These are phyloP conservation scores for Umimayanthus kanabou DNA, from an alignment of 92 coral and sea anemone species.

Conservation along the genomic window DNA sequence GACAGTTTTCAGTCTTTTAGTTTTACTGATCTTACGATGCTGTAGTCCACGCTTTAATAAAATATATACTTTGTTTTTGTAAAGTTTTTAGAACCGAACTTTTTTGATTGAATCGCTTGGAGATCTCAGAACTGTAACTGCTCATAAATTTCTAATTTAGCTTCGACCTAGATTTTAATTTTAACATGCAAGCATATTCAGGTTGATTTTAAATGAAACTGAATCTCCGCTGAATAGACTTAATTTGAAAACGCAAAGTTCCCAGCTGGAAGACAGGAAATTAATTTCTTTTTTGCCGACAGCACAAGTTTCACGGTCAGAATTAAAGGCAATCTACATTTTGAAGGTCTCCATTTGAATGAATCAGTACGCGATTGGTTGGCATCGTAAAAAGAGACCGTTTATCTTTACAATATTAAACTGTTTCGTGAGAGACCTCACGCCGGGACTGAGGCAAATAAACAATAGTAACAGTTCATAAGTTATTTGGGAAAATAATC, in stretches of 20 bases:
- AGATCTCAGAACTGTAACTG: not conserved
- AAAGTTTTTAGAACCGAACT: not conserved
- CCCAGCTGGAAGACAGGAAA: constrained; percentile 12
- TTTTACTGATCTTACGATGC: not conserved
- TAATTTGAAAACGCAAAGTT: not conserved
- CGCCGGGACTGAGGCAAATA: not conserved
- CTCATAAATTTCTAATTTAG: not conserved
- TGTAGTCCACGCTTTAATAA: not conserved
- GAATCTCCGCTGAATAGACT: not conserved
- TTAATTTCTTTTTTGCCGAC: not conserved
- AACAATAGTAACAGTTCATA: too few relatives aligned
- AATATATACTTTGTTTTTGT: not conserved
- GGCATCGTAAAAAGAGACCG: not conserved
- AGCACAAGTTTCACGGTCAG: not conserved
- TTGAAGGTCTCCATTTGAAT: not conserved
- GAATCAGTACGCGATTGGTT: not conserved
- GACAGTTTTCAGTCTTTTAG: not conserved
- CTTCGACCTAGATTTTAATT: not conserved
- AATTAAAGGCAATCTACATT: not conserved
- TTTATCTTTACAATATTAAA: not conserved
- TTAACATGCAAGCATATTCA: not conserved
- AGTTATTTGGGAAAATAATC: not conserved
- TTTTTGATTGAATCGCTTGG: not conserved
- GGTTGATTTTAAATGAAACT: not conserved
- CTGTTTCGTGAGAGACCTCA: not conserved